Evolutionary conservation across 2,797 vertebrate species (phyloP).

Genomic region (Molossus molossus): DNA sequence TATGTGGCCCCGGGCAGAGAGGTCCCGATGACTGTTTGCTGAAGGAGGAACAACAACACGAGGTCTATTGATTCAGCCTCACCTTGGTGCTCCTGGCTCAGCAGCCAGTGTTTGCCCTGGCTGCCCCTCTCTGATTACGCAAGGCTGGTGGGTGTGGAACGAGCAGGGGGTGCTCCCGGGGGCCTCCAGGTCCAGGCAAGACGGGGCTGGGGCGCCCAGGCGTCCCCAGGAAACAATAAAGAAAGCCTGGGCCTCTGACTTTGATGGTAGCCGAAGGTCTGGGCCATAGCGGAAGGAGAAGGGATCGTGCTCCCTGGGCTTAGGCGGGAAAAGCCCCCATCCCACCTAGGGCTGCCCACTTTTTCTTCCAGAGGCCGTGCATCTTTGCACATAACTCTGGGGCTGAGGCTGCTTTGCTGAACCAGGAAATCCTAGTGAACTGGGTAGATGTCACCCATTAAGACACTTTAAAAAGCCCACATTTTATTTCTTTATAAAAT

Average conservation of each 20-base stretch:
- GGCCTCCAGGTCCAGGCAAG: constrained; percentile 45
- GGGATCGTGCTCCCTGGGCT: not conserved
- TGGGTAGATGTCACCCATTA: not conserved
- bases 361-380: not conserved
- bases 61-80: constrained; percentile 78
- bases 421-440: not conserved
- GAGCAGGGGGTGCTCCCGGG: not conserved
- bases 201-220: not conserved
- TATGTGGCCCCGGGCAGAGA: constrained; percentile 79
- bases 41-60: constrained; percentile 73
- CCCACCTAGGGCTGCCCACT: not conserved
- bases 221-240: constrained; percentile 21
- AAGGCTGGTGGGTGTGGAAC: constrained; percentile 66
- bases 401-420: constrained; percentile 13
- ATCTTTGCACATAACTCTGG: not conserved
- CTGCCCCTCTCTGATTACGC: constrained; percentile 34
- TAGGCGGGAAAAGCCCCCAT: not conserved
- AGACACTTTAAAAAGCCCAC: constrained; percentile 20
- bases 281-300: not conserved
- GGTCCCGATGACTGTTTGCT: constrained; percentile 81
- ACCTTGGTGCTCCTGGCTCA: constrained; percentile 82
- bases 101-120: constrained; percentile 79
- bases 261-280: not conserved
- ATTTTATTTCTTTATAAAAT: constrained; percentile 39
- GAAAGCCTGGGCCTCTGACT: not conserved